Evolutionary conservation across 2,888 invertebrate genomes (phyloP).

Genomic region (Belgica antarctica): DNA sequence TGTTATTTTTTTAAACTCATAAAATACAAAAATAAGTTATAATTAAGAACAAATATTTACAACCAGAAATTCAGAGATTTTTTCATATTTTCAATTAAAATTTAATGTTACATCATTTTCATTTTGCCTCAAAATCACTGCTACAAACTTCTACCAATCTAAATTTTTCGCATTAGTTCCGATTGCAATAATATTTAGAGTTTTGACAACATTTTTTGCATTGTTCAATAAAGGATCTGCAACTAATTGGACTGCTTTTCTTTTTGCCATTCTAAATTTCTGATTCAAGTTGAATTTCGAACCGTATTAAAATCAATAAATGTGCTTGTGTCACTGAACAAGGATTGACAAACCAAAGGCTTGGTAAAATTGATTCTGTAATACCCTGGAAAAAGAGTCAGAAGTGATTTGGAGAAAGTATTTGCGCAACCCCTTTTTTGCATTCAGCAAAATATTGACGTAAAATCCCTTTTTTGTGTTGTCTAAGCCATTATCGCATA

Average conservation of each 20-base stretch:
- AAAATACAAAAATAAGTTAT: too few relatives aligned
- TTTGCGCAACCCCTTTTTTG: slow-evolving; percentile 23
- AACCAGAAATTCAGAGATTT: too few relatives aligned
- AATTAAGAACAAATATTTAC: too few relatives aligned
- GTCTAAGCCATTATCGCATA: background rate
- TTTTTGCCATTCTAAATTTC: too few relatives aligned
- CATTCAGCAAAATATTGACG: background rate
- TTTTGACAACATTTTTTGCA: background rate
- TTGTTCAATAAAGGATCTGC: slow-evolving; percentile 26
- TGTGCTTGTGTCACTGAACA: slow-evolving; percentile 3
- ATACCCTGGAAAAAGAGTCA: background rate
- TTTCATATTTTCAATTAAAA: background rate
- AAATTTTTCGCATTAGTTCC: slow-evolving; percentile 24
- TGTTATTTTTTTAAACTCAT: too few relatives aligned
- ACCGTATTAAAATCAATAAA: slow-evolving; percentile 21
- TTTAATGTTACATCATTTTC: too few relatives aligned
- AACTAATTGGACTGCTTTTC: slow-evolving; percentile 24
- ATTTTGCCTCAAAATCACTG: background rate
- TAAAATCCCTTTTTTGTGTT: background rate
- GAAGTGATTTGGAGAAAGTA: background rate
- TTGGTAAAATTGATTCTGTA: background rate
- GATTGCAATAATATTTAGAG: slow-evolving; percentile 11
- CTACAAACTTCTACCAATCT: background rate
- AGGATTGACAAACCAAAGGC: background rate
- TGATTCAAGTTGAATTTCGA: background rate